Conservation (phyloP, 2,888 invertebrate genomes). For the Protonemura montana region DNA sequence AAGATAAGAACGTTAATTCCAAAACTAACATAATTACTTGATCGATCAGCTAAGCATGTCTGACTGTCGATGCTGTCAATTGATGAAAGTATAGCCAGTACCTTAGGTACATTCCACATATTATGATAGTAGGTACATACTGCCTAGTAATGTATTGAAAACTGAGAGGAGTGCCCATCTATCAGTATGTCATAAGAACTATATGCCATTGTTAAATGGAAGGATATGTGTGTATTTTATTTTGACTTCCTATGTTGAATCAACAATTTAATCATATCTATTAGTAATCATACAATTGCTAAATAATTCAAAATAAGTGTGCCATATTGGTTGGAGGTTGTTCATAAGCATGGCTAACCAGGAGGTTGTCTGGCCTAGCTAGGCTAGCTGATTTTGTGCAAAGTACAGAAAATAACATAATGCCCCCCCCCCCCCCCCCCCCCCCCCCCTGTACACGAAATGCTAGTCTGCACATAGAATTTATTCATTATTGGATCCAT, state of each 20-base stretch:
- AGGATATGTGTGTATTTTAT: conserved; percentile 8
- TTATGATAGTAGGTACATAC: neutral
- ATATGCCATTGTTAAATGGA: neutral
- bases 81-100: neutral
- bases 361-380: neutral
- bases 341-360: conserved; percentile 2
- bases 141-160: neutral
- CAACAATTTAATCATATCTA: conserved; percentile 16
- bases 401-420: conserved; percentile 34
- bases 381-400: neutral
- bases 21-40: neutral
- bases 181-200: neutral
- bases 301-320: conserved; percentile 36
- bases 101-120: conserved; percentile 39
- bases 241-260: conserved; percentile 23
- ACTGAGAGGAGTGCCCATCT: neutral
- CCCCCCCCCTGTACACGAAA: conserved; percentile 40
- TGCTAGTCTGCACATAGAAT: conserved; percentile 49
- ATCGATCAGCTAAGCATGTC: conserved; percentile 15
- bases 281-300: neutral
- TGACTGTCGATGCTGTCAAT: neutral
- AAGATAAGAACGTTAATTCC: conserved; percentile 13
- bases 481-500: conserved; percentile 33
- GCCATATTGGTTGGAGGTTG: conserved; percentile 37
- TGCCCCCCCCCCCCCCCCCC: neutral